Evolutionary conservation across 2,888 invertebrate genomes (phyloP).

Genomic region (Therioaphis trifolii): DNA sequence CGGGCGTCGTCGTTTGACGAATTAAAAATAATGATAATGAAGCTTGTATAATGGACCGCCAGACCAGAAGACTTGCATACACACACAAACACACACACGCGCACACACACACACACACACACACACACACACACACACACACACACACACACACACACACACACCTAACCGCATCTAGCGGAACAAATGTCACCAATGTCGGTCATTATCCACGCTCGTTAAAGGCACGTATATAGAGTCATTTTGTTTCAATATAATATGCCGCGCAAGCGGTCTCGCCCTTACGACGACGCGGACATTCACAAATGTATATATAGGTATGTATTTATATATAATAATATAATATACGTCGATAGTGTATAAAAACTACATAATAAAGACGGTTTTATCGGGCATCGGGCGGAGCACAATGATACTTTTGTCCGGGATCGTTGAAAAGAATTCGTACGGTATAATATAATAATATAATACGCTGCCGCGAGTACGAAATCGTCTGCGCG

Average conservation of each 20-base stretch:
- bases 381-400: background rate
- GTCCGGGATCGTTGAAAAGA: background rate
- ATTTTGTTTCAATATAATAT: background rate
- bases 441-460: background rate
- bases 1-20: slow-evolving; percentile 20
- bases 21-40: slow-evolving; percentile 50
- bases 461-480: no score
- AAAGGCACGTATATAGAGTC: background rate
- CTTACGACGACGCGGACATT: background rate
- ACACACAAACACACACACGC: no score
- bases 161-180: background rate
- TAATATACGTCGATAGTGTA: background rate
- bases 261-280: background rate
- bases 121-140: background rate
- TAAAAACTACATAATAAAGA: background rate
- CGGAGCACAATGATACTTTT: background rate
- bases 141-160: background rate
- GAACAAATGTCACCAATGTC: slow-evolving; percentile 44
- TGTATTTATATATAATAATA: no score
- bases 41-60: background rate
- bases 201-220: slow-evolving; percentile 35
- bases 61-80: slow-evolving; percentile 3
- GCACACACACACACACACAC: background rate
- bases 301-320: no score
- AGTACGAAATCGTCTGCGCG: no score